Evolutionary conservation across 2,888 invertebrate genomes (phyloP), one percentile per base, ranked within the genome.

Genomic region (Dendrolimus houi): DNA sequence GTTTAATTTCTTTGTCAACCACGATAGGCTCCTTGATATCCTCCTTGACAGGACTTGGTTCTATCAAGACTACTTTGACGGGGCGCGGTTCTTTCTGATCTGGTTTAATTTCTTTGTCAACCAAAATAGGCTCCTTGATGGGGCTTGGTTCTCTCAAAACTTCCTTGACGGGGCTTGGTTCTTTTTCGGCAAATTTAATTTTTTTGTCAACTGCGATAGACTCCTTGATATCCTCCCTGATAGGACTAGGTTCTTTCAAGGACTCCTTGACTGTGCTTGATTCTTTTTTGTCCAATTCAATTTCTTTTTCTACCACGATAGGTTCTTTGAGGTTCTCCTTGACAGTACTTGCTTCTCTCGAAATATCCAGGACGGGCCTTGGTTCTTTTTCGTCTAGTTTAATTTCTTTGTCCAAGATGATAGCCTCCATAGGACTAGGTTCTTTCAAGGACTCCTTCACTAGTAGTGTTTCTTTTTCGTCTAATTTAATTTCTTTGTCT

Each of bases 321-420:
- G 40, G 54, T 10, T 1, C 40, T 9, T 52, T 60, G 1, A 59
- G 58, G 7, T 57, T 40, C 12, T 58, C 56, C 53, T 57, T 60
- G 9, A 58, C 55, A 1, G 58, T 56, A 41, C 61, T 61, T 9
- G 55, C 52, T 9, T 29, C 54, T 52, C 29, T 65, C 17, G 42
- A 57, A 41, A 60, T 57, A 52, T 55, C 54, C 54, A 57, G 57
- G 12, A 57, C 56, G 2, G 57, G 55, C 10, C 53, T 61, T 41
- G 41, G 47, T 9, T 29, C 42, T 29, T 10, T 58, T 1, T 54
- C 55, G 12, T 42, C 41, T 41, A 13, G 8, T 14, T 54, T 52
- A 42, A 9, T 47, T 12, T 12, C 9, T 12, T 47, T 47, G 47
- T 7, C 47, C 9, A 47, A 6, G 6, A 9, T 3, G 12, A 47